Conservation (phyloP, 1,140 invertebrate species). For the Eumeta japonica region DNA sequence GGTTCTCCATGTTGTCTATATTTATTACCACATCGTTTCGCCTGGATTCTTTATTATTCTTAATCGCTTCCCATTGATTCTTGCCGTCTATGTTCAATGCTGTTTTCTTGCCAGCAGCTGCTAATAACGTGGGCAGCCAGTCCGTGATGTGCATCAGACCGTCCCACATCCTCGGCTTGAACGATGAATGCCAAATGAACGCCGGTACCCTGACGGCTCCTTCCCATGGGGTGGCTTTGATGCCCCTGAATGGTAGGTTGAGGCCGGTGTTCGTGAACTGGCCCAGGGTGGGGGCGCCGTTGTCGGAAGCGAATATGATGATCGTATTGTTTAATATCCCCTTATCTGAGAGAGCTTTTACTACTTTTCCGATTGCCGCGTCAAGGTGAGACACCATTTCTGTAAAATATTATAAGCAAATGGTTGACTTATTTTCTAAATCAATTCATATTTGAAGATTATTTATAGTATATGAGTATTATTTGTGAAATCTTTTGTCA, state of each 20-base stretch:
- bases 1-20: constrained; percentile 26
- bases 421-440: too few species aligned
- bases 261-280: constrained; percentile 77
- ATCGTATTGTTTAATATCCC: constrained; percentile 73
- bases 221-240: constrained; percentile 83
- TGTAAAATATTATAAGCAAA: constrained; percentile 25
- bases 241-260: constrained; percentile 83
- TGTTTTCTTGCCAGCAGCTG: constrained; percentile 29
- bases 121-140: constrained; percentile 80
- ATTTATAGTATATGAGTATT: constrained; percentile 75
- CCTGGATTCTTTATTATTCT: constrained; percentile 57
- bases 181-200: constrained; percentile 77
- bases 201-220: constrained; percentile 78
- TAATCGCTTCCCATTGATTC: constrained; percentile 68
- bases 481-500: too few species aligned
- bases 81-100: constrained; percentile 62
- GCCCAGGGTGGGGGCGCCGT: constrained; percentile 76
- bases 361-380: constrained; percentile 72
- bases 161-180: constrained; percentile 65
- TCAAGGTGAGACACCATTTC: constrained; percentile 51
- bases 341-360: constrained; percentile 66
- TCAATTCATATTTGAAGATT: too few species aligned
- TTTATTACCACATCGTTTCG: constrained; percentile 63
- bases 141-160: constrained; percentile 84
- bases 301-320: constrained; percentile 76